These are phyloP conservation scores for Ennomos erosarius DNA, from an alignment of 2,888 invertebrate genomes.

Conservation along the genomic window DNA sequence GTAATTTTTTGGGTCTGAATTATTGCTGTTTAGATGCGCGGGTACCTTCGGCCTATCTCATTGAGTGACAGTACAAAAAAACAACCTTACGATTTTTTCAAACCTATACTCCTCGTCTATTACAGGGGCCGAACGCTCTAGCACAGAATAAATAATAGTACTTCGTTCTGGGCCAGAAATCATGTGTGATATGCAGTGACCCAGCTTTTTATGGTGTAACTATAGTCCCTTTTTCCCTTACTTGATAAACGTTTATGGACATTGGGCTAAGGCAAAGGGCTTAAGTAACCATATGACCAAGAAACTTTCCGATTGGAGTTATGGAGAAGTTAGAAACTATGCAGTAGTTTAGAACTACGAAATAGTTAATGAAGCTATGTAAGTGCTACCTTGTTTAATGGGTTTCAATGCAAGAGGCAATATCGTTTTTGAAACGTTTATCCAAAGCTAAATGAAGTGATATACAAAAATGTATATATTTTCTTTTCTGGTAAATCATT, in stretches of 20 bases:
- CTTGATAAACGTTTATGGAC: constrained; percentile 30
- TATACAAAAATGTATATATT: no score
- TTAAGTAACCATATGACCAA: constrained; percentile 13
- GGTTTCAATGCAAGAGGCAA: constrained; percentile 3
- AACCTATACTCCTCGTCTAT: constrained; percentile 16
- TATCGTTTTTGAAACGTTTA: constrained; percentile 3
- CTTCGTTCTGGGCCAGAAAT: constrained; percentile 28
- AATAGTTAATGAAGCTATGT: constrained; percentile 12
- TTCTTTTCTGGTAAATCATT: no score
- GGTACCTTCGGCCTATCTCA: no score
- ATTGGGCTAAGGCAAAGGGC: constrained; percentile 19
- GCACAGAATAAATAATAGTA: constrained; percentile 22
- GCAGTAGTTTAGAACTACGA: constrained; percentile 12
- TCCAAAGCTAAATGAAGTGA: no score
- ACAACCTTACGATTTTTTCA: neutral
- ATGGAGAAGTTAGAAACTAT: constrained; percentile 17
- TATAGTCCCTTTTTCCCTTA: constrained; percentile 23
- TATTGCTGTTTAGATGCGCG: no score
- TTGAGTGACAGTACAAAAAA: neutral
- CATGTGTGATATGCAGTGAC: constrained; percentile 38
- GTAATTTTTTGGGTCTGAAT: no score
- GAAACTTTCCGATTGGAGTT: constrained; percentile 13
- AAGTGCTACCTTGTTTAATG: constrained; percentile 14
- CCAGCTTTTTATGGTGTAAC: constrained; percentile 36
- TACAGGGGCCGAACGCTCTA: constrained; percentile 17